Conservation (phyloP, 2,113 vertebrate genomes). For the Octodon degus region DNA sequence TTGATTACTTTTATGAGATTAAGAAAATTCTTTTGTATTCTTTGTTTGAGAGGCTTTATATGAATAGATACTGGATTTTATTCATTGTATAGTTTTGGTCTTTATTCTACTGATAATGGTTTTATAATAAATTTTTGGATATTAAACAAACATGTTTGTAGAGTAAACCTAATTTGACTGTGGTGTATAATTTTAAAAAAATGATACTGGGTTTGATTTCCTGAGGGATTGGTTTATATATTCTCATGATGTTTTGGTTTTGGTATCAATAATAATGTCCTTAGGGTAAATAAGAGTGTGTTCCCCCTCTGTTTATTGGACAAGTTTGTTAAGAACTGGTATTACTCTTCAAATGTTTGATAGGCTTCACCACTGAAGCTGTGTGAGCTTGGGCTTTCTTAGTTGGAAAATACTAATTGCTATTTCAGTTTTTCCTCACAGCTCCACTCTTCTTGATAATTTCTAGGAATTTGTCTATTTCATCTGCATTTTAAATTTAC, state of each 20-base stretch:
- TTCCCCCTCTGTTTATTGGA: neutral
- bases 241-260: neutral
- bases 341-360: neutral
- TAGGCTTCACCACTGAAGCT: neutral
- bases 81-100: slow-evolving; percentile 19
- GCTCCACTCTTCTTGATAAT: neutral
- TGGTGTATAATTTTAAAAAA: slow-evolving; percentile 9
- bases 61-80: slow-evolving; percentile 14
- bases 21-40: slow-evolving; percentile 21
- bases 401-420: neutral
- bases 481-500: neutral
- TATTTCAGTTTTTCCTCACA: neutral
- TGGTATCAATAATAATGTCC: neutral
- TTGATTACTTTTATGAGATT: neutral
- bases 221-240: neutral
- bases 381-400: neutral
- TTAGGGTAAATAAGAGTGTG: neutral
- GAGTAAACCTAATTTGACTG: neutral
- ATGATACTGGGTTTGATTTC: slow-evolving; percentile 15
- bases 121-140: slow-evolving; percentile 33
- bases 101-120: slow-evolving; percentile 31
- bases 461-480: slow-evolving; percentile 27
- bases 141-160: neutral
- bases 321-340: neutral
- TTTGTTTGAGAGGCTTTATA: slow-evolving; percentile 48